Conservation (phyloP, 2,888 invertebrate genomes). For the Pristionchus exspectatus region DNA sequence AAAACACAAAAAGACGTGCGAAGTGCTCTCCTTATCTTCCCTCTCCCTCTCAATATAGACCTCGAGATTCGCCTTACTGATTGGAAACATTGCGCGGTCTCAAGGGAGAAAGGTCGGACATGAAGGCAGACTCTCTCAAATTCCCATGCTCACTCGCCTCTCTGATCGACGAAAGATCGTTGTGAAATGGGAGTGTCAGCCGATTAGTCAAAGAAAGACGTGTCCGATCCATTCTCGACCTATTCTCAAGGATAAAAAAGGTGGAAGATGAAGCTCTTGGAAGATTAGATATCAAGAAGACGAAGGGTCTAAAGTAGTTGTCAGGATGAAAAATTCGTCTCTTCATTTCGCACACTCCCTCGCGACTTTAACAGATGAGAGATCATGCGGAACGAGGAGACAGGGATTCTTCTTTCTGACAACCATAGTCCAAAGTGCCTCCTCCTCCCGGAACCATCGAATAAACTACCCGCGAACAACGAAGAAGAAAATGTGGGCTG, state of each 20-base stretch:
- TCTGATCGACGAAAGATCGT: too few species aligned
- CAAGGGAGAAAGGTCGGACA: neutral
- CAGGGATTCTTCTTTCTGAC: too few species aligned
- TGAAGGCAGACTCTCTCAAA: too few species aligned
- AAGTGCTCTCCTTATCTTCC: neutral
- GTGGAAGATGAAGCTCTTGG: neutral
- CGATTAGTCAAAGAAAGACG: neutral
- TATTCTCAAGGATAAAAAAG: neutral
- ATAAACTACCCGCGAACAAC: neutral
- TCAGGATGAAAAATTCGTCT: too few species aligned
- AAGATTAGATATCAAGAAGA: slow-evolving; percentile 19
- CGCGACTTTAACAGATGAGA: too few species aligned
- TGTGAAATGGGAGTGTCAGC: too few species aligned
- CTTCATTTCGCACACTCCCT: too few species aligned
- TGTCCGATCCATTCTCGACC: slow-evolving; percentile 11
- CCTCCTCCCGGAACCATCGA: neutral
- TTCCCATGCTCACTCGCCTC: too few species aligned
- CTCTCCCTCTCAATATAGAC: neutral
- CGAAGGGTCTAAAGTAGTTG: neutral
- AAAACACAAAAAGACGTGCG: neutral
- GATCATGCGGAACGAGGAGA: too few species aligned
- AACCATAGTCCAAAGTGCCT: neutral
- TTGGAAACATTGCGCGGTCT: neutral
- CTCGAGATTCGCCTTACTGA: neutral
- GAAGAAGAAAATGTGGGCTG: slow-evolving; percentile 21